Evolutionary conservation across 2,113 vertebrate genomes (phyloP).

Genomic region (Actenoides hombroni): DNA sequence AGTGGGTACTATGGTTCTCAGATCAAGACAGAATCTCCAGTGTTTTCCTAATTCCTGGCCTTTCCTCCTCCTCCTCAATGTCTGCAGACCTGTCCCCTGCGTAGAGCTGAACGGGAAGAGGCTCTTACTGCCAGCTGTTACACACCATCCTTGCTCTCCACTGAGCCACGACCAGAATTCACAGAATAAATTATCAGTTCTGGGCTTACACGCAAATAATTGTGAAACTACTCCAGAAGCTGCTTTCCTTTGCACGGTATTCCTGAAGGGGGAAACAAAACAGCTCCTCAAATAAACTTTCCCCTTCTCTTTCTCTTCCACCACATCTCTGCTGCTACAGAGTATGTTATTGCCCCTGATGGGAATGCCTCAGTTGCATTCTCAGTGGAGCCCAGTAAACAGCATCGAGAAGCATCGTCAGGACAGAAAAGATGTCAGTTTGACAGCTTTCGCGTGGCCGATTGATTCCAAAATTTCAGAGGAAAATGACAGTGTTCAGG

Average conservation of each 20-base stretch:
- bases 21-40: background rate
- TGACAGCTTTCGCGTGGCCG: conserved; percentile 33
- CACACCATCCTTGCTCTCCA: background rate
- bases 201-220: background rate
- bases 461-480: background rate
- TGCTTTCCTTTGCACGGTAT: background rate
- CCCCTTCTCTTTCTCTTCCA: background rate
- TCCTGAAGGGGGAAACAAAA: background rate
- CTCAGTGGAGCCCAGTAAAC: background rate
- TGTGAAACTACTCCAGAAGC: background rate
- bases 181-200: background rate
- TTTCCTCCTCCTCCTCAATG: background rate
- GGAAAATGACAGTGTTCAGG: background rate
- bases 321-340: background rate
- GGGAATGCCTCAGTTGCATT: background rate
- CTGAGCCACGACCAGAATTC: background rate
- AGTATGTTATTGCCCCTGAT: background rate
- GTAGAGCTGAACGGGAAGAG: background rate
- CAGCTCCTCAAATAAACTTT: background rate
- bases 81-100: background rate
- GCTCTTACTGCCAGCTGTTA: background rate
- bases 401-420: background rate
- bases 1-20: background rate
- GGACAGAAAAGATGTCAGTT: background rate
- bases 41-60: background rate